Conservation (phyloP, 2,888 invertebrate genomes). For the Coelopa pilipes region DNA sequence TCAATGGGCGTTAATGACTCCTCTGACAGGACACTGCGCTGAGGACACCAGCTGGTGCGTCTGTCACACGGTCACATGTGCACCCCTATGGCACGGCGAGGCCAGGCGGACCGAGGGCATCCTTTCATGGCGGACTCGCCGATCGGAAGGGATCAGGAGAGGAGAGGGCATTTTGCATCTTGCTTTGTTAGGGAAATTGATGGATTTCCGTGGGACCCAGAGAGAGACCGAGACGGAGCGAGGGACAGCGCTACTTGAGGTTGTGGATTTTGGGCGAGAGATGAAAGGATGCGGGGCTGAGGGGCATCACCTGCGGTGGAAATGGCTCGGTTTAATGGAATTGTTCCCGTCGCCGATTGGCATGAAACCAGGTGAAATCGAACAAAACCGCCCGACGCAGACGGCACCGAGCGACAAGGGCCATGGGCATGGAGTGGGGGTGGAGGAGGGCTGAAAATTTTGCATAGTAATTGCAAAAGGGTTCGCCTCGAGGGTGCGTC, state of each 20-base stretch:
- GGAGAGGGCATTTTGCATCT: conserved; percentile 38
- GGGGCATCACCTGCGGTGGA: conserved; percentile 36
- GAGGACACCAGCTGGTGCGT: conserved; percentile 15
- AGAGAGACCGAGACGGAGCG: not conserved
- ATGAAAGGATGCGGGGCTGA: conserved; percentile 10
- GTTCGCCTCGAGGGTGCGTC: conserved; percentile 9
- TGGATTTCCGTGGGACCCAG: conserved; percentile 19
- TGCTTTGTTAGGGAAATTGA: conserved; percentile 37
- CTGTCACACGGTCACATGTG: conserved; percentile 21
- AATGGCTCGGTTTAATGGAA: conserved; percentile 14
- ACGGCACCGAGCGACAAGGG: too few species aligned
- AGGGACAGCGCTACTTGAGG: conserved; percentile 29
- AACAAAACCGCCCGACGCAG: not conserved
- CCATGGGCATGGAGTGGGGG: not conserved
- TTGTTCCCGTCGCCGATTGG: not conserved
- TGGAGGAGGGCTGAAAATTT: not conserved
- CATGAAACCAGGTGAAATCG: conserved; percentile 38
- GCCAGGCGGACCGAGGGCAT: too few species aligned
- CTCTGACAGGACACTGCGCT: conserved; percentile 36
- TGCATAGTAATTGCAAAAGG: conserved; percentile 19
- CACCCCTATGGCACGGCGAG: conserved; percentile 20
- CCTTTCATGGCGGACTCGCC: conserved; percentile 7
- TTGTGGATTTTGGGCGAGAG: conserved; percentile 28
- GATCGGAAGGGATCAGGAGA: not conserved
- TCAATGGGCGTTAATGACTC: conserved; percentile 42